A percentile compares a stretch with the other conserved stretches of the same genome.
phyloP scores from a whole-genome alignment of 1,140 invertebrate species.

The Trichomalopsis sarcophagae region DNA sequence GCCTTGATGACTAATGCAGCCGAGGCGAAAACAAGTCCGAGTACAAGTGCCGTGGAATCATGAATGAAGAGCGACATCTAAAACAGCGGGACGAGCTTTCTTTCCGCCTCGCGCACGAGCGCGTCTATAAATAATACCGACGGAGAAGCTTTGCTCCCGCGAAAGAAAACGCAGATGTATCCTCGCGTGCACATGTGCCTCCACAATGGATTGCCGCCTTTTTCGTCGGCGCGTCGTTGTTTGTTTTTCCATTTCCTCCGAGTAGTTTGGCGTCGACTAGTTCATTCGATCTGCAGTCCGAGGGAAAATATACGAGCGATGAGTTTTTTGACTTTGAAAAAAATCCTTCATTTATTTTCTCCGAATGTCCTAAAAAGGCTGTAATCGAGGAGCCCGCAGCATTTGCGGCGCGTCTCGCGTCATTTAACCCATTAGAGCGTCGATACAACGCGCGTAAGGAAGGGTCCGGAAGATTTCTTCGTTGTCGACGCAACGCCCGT shows the following conservation, averaged over 20 bases:
- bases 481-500: constrained; percentile 51
- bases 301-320: no score
- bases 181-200: background rate
- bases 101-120: background rate
- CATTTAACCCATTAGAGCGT: background rate
- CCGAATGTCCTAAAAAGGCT: no score
- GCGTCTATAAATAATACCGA: constrained; percentile 22
- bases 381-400: no score
- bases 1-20: background rate
- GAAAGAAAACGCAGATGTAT: constrained; percentile 20
- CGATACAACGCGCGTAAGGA: background rate
- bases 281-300: background rate
- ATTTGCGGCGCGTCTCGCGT: background rate
- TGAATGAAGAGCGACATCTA: constrained; percentile 21
- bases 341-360: background rate
- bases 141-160: background rate
- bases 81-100: constrained; percentile 22
- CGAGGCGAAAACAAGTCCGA: constrained; percentile 12
- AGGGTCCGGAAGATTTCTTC: constrained; percentile 60
- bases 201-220: constrained; percentile 25
- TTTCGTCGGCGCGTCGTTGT: background rate
- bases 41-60: background rate
- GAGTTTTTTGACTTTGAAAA: no score
- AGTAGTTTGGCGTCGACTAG: background rate
- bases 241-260: constrained; percentile 7